Conservation (phyloP, 1,140 invertebrate genomes). For the Elymnias hypermnestra region DNA sequence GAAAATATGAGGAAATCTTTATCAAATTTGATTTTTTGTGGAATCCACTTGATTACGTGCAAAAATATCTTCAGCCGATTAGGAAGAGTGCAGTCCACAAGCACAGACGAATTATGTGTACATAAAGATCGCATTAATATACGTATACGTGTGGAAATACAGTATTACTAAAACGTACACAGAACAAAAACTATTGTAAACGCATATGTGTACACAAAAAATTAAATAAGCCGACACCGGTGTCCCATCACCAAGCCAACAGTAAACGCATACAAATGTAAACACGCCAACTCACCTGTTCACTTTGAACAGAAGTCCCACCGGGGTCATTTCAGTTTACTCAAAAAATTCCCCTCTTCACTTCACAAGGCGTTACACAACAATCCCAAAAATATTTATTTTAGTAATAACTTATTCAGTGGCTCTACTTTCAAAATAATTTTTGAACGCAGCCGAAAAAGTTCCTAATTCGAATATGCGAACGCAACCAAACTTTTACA, state of each 20-base stretch:
- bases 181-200: too few relatives aligned
- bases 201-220: background rate
- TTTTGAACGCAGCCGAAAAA: conserved; percentile 3
- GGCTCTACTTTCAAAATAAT: too few relatives aligned
- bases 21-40: too few relatives aligned
- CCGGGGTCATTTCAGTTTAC: conserved; percentile 62
- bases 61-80: too few relatives aligned
- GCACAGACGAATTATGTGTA: too few relatives aligned
- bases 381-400: conserved; percentile 4
- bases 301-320: conserved; percentile 73
- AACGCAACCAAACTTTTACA: background rate
- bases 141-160: too few relatives aligned
- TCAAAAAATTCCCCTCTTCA: conserved; percentile 26
- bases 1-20: too few relatives aligned
- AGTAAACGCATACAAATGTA: conserved; percentile 27
- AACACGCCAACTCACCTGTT: conserved; percentile 56
- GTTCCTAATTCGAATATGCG: background rate
- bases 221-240: background rate
- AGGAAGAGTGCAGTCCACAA: too few relatives aligned
- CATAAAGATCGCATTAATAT: too few relatives aligned
- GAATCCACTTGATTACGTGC: too few relatives aligned
- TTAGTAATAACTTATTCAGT: too few relatives aligned
- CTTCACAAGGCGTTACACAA: conserved; percentile 19
- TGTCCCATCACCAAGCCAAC: background rate
- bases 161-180: too few relatives aligned